A percentile compares a stretch with the other conserved stretches of the same genome.
Evolutionary conservation across 2,888 invertebrate genomes (phyloP).

Genomic region (Brachynemurus nebulosus): DNA sequence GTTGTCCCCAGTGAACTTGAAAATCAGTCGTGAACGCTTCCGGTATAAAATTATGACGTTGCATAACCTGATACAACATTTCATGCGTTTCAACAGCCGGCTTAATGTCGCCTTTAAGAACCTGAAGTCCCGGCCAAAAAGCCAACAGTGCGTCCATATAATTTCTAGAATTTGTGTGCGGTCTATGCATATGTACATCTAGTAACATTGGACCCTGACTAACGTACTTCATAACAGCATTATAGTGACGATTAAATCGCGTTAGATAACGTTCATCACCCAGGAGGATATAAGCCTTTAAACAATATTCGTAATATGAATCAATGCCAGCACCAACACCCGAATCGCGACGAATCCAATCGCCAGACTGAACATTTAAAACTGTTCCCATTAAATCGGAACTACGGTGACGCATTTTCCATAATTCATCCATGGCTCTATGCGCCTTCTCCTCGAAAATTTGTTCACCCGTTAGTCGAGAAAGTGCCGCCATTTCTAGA

Average conservation of each 20-base stretch:
- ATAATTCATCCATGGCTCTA: slow-evolving; percentile 90
- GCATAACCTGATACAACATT: slow-evolving; percentile 97
- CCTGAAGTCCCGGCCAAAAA: slow-evolving; percentile 97
- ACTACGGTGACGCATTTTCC: slow-evolving; percentile 83
- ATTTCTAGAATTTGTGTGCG: slow-evolving; percentile 84
- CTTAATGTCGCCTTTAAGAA: slow-evolving; percentile 72
- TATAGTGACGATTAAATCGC: slow-evolving; percentile 89
- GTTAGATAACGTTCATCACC: slow-evolving; percentile 88
- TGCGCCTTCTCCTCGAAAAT: slow-evolving; percentile 91
- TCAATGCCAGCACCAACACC: slow-evolving; percentile 99
- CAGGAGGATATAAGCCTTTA: slow-evolving; percentile 92
- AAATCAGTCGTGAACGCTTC: slow-evolving; percentile 98
- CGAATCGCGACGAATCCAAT: slow-evolving; percentile 93
- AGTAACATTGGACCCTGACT: slow-evolving; percentile 89
- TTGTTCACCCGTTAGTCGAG: slow-evolving; percentile 80
- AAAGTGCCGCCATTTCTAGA: slow-evolving; percentile 91
- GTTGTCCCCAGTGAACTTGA: slow-evolving; percentile 95
- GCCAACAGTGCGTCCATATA: slow-evolving; percentile 96
- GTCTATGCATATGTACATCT: slow-evolving; percentile 82
- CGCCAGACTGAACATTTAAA: slow-evolving; percentile 93
- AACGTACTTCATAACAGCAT: slow-evolving; percentile 93
- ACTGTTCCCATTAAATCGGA: slow-evolving; percentile 95
- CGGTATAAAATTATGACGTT: slow-evolving; percentile 93
- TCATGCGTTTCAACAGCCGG: slow-evolving; percentile 99
- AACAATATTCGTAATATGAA: slow-evolving; percentile 95